Evolutionary conservation across 2,113 vertebrate genomes (phyloP), one percentile per base, ranked within the genome.

Genomic region (Poeciliopsis prolifica): DNA sequence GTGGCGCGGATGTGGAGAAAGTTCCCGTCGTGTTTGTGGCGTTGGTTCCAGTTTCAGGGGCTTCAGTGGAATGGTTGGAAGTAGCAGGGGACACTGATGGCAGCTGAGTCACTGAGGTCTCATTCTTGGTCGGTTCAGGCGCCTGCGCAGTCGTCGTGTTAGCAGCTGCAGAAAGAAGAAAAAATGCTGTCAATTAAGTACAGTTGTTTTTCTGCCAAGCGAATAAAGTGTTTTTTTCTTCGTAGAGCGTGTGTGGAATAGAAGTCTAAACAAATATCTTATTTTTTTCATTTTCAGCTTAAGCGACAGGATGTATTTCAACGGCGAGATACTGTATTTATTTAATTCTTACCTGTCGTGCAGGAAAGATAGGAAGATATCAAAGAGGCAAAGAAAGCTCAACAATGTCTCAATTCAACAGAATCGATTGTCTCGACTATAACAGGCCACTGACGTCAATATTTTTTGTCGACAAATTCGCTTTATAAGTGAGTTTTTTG

Each of bases 91-190:
- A 26, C 35, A 58, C 42, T 5, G 28, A 4, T 31, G 63, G 51
- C 0, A 2, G 0, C 29, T 15, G 30, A n/a, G 51, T 12, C 12
- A 84, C 58, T 14, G 4, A 24, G 60, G 33, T 81, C 17, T 0
- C 8, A 8, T 2, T 60, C 0, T 24, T 67, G 33, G 51, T 22
- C 30, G 51, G 58, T 61, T 24, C 7, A 1, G 8, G 3, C 4
- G 22, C 1, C 9, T 15, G 44, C n/a, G 11, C 24, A 44, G 0
- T 2, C 33, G 3, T 1, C 0, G 4, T 15, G 54, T 14, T 2
- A 14, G 79, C 42, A 7, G 5, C 88, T 92, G 31, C 37, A 65
- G 67, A 80, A 44, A 85, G 54, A 82, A 12, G 78, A 24, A 81
- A 12, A 58, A 69, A 65, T 3, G 3, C 31, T 63, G 14, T 22